Conservation (phyloP, 1,140 invertebrate genomes). For the Homarus americanus region DNA sequence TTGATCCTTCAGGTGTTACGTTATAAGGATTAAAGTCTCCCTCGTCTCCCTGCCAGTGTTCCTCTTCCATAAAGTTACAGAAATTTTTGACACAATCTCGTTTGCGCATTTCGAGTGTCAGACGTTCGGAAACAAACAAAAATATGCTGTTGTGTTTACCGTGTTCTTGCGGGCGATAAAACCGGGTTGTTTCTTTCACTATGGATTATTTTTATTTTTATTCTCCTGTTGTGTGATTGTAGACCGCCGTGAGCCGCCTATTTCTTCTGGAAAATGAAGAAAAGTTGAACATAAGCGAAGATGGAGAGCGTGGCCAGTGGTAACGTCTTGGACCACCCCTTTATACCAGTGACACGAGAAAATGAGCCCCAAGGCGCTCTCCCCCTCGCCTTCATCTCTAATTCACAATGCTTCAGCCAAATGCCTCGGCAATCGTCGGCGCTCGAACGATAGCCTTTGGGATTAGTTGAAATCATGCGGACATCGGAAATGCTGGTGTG, state of each 20-base stretch:
- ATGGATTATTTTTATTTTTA: not conserved
- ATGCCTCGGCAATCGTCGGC: not conserved
- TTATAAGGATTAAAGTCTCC: not conserved
- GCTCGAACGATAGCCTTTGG: conserved; percentile 41
- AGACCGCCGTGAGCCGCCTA: not conserved
- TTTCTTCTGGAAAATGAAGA: not conserved
- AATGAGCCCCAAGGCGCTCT: conserved; percentile 55
- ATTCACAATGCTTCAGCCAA: conserved; percentile 64
- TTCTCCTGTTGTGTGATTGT: not conserved
- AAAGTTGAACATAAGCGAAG: not conserved
- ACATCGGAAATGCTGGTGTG: conserved; percentile 67
- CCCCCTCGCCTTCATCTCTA: conserved; percentile 42
- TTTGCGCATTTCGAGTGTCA: conserved; percentile 51
- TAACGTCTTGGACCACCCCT: conserved; percentile 47
- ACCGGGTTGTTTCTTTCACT: too few relatives aligned
- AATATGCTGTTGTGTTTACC: too few relatives aligned
- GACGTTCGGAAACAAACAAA: conserved; percentile 21
- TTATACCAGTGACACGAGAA: conserved; percentile 71
- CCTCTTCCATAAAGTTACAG: conserved; percentile 67
- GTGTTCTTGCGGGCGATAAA: too few relatives aligned
- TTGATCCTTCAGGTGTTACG: not conserved
- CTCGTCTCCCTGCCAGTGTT: not conserved
- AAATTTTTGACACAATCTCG: conserved; percentile 68
- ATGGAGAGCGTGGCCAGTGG: not conserved
- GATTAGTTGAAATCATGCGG: conserved; percentile 50